Evolutionary conservation across 2,797 vertebrate genomes (phyloP).

Genomic region (Lepus oiostolus): DNA sequence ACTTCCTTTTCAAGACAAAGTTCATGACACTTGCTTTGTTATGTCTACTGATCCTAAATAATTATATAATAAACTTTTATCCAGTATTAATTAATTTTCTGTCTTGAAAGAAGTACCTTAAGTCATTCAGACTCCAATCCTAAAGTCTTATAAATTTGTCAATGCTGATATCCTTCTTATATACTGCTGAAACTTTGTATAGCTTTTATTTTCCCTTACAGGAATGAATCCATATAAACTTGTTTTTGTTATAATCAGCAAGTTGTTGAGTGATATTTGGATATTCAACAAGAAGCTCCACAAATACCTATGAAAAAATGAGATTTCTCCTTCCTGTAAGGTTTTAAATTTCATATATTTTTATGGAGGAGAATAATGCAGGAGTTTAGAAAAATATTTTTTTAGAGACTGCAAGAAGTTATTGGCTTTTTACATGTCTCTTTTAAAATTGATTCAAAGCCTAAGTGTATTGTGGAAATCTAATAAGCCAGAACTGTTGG

Average conservation of each 20-base stretch:
- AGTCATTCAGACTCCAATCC: background rate
- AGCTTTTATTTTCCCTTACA: background rate
- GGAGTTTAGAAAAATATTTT: background rate
- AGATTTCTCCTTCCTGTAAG: slow-evolving; percentile 7
- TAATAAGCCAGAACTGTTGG: slow-evolving; percentile 27
- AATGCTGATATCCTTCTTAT: background rate
- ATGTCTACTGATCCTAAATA: background rate
- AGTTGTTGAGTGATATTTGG: background rate
- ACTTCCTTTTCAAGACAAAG: background rate
- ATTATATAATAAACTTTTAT: slow-evolving; percentile 16
- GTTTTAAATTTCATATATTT: slow-evolving; percentile 31
- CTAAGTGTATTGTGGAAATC: background rate
- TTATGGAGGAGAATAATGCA: background rate
- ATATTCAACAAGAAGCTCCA: background rate
- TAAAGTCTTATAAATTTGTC: background rate
- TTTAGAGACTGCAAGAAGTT: slow-evolving; percentile 11
- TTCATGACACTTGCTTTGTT: background rate
- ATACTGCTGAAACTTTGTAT: background rate
- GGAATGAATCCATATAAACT: background rate
- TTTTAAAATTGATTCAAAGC: background rate
- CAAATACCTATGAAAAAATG: background rate
- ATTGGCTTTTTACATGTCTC: background rate
- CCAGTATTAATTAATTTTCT: background rate
- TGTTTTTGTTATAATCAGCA: slow-evolving; percentile 10
- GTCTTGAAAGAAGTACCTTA: background rate